Conservation (phyloP, 2,113 vertebrate species). For the Bufo bufo region DNA sequence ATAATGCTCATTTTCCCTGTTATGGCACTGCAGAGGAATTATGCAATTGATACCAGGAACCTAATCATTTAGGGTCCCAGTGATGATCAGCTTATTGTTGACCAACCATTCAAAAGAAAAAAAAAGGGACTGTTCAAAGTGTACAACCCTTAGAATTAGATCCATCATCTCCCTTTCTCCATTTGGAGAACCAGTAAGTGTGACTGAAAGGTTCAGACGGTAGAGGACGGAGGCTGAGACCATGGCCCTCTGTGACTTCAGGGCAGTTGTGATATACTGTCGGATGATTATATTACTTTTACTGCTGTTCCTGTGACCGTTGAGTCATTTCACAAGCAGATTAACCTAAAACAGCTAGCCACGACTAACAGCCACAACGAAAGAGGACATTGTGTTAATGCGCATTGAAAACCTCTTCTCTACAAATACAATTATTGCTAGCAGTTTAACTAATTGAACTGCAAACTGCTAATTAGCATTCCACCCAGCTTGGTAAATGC, state of each 20-base stretch:
- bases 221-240: no score
- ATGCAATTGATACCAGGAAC: no score
- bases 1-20: no score
- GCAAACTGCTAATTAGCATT: slow-evolving; percentile 55
- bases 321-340: slow-evolving; percentile 25
- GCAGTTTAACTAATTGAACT: slow-evolving; percentile 54
- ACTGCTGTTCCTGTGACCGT: neutral
- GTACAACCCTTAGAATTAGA: no score
- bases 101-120: no score
- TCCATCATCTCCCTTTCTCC: neutral
- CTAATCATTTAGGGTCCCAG: no score
- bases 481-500: slow-evolving; percentile 36
- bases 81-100: no score
- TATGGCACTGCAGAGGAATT: no score
- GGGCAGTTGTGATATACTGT: neutral
- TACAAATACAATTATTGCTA: slow-evolving; percentile 45
- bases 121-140: no score
- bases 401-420: slow-evolving; percentile 44
- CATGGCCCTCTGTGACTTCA: neutral
- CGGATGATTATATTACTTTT: neutral
- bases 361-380: slow-evolving; percentile 25
- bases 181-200: neutral
- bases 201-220: neutral
- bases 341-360: slow-evolving; percentile 24
- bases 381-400: slow-evolving; percentile 53